Base-by-base conservation (phyloP, 2,113 vertebrate species). In the Morphnarchus princeps region DNA sequence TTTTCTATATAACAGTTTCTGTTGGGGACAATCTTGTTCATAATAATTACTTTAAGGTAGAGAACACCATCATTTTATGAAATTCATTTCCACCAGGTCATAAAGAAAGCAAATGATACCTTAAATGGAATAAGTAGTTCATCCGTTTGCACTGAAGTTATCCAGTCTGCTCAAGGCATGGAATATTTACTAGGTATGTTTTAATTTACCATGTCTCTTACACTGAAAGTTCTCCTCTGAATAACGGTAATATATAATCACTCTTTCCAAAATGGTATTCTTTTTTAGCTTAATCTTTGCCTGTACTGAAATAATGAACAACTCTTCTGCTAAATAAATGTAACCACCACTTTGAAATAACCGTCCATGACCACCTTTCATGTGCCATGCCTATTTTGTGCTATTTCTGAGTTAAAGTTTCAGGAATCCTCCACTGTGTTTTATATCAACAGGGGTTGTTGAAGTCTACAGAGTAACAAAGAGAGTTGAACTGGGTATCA, bases 71-170 rank as follows among this genome's bases (percentile, higher is more conserved):
- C 9, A 21, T 86, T 70, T 93, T 61, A 58, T 90, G 82, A 79
- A 87, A 90, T 89, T 73, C 5, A 7, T 89, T 91, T 95, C 77
- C 94, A 87, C n/a, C 96, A 99, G 99, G 98, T 99, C 95, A 99
- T 99, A 98, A 99, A 98, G 98, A 99, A 99, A 96, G 99, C 99
- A 87, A 99, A 99, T 57, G 99, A 99, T 94, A 99, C 99, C 90
- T 98, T 99, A 96, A 99, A 99, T 86, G 97, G 99, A 94, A 99
- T 99, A 97, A 99, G 99, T 96, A 99, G 99, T 96, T 99, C 99
- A 36, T 98, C 98, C 4, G 99, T 99, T 89, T 99, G 99, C 98
- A 99, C 99, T 18, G 99, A 99, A 98, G 99, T 99, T 88, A 99
- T 99, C 98, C 99, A 99, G 96, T 99, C 99, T 66, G 99, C 99